Evolutionary conservation across 2,888 invertebrate species (phyloP).

Genomic region (Latheticus oryzae): DNA sequence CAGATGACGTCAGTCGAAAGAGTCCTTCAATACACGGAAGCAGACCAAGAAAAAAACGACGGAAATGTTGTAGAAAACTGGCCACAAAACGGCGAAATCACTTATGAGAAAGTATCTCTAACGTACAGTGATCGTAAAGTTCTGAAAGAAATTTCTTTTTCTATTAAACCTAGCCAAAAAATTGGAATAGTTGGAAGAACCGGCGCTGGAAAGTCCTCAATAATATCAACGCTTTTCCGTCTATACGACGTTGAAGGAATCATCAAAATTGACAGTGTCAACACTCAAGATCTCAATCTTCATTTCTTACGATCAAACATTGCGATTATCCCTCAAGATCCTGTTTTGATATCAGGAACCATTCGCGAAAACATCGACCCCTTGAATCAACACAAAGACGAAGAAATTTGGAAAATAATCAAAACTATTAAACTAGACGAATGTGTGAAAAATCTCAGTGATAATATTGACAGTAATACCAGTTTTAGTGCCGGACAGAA

Average conservation of each 20-base stretch:
- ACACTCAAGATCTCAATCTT: slow-evolving; percentile 65
- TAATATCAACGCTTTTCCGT: slow-evolving; percentile 79
- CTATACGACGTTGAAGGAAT: slow-evolving; percentile 72
- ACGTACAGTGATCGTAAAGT: slow-evolving; percentile 76
- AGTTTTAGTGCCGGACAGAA: slow-evolving; percentile 62
- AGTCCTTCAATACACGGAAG: slow-evolving; percentile 67
- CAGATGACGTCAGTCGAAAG: slow-evolving; percentile 93
- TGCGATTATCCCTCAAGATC: slow-evolving; percentile 69
- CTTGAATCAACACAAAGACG: slow-evolving; percentile 50
- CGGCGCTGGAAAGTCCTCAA: slow-evolving; percentile 84
- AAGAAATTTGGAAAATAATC: slow-evolving; percentile 56
- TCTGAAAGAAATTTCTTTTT: slow-evolving; percentile 68
- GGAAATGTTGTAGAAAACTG: slow-evolving; percentile 70
- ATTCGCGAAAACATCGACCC: slow-evolving; percentile 65
- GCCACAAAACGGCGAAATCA: slow-evolving; percentile 71
- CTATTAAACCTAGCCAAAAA: slow-evolving; percentile 61
- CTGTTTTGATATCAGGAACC: slow-evolving; percentile 68
- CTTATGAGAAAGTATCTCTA: slow-evolving; percentile 72
- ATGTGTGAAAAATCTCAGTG: slow-evolving; percentile 58
- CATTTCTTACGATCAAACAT: slow-evolving; percentile 65
- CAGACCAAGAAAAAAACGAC: slow-evolving; percentile 61
- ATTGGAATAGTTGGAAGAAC: slow-evolving; percentile 79
- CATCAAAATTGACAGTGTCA: slow-evolving; percentile 67
- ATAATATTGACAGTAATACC: slow-evolving; percentile 44
- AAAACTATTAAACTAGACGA: slow-evolving; percentile 61